These are phyloP conservation scores for Lipophrys pholis DNA, from an alignment of 2,113 vertebrate species.

Conservation along the genomic window DNA sequence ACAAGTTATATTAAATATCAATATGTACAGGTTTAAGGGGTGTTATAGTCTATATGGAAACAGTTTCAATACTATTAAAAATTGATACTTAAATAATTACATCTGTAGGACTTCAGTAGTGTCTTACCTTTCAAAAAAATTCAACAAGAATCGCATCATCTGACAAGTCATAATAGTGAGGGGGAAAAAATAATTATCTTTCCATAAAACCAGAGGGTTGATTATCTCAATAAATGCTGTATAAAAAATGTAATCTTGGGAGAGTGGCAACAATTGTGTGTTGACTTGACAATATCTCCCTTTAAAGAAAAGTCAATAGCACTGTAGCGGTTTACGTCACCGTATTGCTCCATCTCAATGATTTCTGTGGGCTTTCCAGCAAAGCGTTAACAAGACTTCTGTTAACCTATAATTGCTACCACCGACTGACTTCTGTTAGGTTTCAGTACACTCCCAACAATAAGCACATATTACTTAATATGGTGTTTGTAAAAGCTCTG, in stretches of 20 bases:
- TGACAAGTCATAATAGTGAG: no score
- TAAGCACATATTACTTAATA: constrained; percentile 11
- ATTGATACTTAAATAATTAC: no score
- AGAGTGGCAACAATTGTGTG: background rate
- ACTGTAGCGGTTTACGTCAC: background rate
- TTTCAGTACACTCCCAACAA: background rate
- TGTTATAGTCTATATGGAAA: no score
- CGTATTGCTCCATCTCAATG: constrained; percentile 6
- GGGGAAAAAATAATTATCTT: no score
- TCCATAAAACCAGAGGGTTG: no score
- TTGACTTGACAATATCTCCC: background rate
- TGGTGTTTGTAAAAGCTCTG: background rate
- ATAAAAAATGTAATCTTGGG: background rate
- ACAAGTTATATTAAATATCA: no score
- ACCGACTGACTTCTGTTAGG: constrained; percentile 6
- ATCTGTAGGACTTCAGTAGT: no score
- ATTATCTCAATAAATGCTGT: no score
- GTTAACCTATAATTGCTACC: background rate
- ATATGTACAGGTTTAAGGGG: no score
- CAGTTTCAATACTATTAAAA: no score
- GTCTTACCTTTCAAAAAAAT: no score
- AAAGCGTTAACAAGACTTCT: background rate
- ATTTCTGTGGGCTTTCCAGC: background rate
- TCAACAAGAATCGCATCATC: no score
- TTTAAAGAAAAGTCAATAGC: background rate